Conservation (phyloP, 2,113 vertebrate species). For the Tragelaphus buxtoni region DNA sequence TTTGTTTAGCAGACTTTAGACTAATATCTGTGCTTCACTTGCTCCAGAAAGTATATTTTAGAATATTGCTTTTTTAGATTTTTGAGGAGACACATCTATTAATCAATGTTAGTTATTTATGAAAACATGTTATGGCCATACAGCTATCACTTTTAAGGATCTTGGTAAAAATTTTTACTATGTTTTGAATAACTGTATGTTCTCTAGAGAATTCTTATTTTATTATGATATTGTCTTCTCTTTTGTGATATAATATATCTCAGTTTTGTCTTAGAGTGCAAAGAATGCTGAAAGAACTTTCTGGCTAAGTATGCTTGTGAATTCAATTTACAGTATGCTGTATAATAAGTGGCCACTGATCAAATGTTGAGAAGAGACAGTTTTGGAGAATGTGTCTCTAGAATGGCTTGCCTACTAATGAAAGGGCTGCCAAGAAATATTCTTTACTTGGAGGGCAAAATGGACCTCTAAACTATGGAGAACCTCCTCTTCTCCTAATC, state of each 20-base stretch:
- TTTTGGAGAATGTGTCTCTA: not conserved
- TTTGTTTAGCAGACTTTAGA: not conserved
- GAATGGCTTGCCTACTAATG: fast-evolving
- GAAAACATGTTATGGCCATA: not conserved
- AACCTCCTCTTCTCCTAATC: not conserved
- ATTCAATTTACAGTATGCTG: not conserved
- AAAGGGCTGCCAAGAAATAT: fast-evolving
- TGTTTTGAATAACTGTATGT: not conserved
- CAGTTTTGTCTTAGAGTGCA: not conserved
- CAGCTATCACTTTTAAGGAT: not conserved
- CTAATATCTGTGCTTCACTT: not conserved
- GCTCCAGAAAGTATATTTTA: not conserved
- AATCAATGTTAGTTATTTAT: not conserved
- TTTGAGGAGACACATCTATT: not conserved
- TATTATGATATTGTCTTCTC: not conserved
- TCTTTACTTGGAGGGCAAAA: not conserved
- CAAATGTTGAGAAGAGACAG: not conserved
- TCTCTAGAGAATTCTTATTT: not conserved
- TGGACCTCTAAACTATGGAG: not conserved
- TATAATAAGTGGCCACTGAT: not conserved
- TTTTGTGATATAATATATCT: not conserved
- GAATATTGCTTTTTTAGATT: not conserved
- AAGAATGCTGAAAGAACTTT: not conserved
- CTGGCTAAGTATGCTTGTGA: not conserved
- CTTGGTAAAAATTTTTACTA: not conserved